Evolutionary conservation across 1,140 invertebrate genomes (phyloP).

Genomic region (Anoplophora glabripennis): DNA sequence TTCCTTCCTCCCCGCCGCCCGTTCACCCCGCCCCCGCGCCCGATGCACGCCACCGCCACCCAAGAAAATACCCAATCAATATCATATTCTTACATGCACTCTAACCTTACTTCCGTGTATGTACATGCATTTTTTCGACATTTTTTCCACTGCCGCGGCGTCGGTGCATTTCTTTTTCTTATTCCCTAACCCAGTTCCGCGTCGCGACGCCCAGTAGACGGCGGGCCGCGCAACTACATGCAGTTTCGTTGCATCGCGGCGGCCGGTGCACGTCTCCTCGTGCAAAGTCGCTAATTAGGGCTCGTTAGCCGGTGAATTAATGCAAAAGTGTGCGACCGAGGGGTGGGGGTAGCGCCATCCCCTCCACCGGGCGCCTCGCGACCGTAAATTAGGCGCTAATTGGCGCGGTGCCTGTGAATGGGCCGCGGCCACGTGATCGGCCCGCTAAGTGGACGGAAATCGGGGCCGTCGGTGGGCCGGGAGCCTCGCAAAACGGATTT

Average conservation of each 20-base stretch:
- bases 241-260: constrained; percentile 30
- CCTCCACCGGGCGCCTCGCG: neutral
- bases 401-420: constrained; percentile 16
- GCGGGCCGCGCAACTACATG: constrained; percentile 47
- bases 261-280: neutral
- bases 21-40: constrained; percentile 11
- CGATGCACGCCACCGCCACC: neutral
- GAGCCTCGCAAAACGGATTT: too few relatives aligned
- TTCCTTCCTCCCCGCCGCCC: constrained; percentile 12
- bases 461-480: too few relatives aligned
- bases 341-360: constrained; percentile 3
- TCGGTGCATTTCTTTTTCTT: constrained; percentile 47
- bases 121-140: constrained; percentile 49
- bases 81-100: constrained; percentile 46
- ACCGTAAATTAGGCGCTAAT: constrained; percentile 18
- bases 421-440: constrained; percentile 12
- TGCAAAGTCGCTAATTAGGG: constrained; percentile 12
- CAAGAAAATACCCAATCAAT: constrained; percentile 49
- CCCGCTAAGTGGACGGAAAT: neutral
- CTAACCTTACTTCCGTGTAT: constrained; percentile 49
- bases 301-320: constrained; percentile 19
- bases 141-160: constrained; percentile 41
- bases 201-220: constrained; percentile 44
- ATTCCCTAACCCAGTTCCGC: constrained; percentile 48
- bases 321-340: constrained; percentile 13